Percentiles rank a stretch among this genome's conserved stretches.
Conservation (phyloP, 1,140 invertebrate species). For the Marisa cornuarietis region DNA sequence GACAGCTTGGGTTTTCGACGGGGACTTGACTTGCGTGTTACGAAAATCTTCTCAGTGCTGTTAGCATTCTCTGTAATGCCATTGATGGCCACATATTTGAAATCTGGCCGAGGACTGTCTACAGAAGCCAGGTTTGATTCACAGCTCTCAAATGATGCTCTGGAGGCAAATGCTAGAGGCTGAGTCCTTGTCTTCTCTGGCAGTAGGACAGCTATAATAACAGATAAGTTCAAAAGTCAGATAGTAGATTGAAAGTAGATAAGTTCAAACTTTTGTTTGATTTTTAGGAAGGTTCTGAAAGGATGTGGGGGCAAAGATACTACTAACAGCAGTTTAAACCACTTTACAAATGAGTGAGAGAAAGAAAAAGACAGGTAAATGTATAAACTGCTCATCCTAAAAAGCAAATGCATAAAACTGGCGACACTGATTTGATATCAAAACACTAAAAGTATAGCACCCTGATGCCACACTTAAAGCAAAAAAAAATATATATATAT, state of each 20-base stretch:
- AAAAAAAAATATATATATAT: no score
- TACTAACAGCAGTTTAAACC: no score
- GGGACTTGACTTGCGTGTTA: slow-evolving; percentile 40
- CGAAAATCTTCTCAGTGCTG: slow-evolving; percentile 40
- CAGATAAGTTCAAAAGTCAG: neutral
- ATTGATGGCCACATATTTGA: slow-evolving; percentile 29
- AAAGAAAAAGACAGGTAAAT: no score
- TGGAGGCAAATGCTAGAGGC: neutral
- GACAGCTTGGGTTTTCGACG: slow-evolving; percentile 40
- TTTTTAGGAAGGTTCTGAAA: neutral
- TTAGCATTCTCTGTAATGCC: slow-evolving; percentile 31
- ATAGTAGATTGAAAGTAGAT: no score
- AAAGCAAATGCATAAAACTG: no score
- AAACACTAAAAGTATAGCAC: no score
- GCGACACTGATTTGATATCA: no score
- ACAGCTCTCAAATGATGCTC: neutral
- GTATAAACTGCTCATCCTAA: no score
- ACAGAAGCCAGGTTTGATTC: slow-evolving; percentile 10
- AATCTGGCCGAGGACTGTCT: slow-evolving; percentile 4
- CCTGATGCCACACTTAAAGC: no score
- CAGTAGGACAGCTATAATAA: neutral
- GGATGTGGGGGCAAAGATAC: no score
- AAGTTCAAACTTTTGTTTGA: neutral
- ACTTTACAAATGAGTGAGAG: no score
- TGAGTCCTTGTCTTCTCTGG: slow-evolving; percentile 9